Evolutionary conservation across 1,140 invertebrate species (phyloP), one percentile per base, ranked within the genome.

Genomic region (Parasteatoda tepidariorum): DNA sequence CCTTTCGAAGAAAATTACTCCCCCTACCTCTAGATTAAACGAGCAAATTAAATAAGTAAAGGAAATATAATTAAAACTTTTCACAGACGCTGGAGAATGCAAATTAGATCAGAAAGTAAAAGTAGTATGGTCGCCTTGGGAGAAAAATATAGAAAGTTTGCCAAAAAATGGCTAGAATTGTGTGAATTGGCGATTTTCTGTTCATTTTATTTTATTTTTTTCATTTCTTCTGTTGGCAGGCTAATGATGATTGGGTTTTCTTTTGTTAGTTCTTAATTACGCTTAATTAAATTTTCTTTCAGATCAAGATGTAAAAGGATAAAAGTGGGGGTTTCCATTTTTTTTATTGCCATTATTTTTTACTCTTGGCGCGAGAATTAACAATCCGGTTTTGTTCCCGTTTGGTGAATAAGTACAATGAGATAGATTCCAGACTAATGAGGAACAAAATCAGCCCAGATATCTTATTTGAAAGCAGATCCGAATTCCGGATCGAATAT

Each of bases 211-310:
- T n/a, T n/a, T n/a, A n/a, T n/a, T n/a, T n/a, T n/a, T n/a, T n/a
- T n/a, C 66, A 48, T 48, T 48, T 48, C 55, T 66, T 61, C 55
- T 26, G 54, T 68, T 71, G 67, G 66, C 18, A 68, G 30, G 76
- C 57, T 82, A 82, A 82, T 82, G 78, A 71, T 82, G 78, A 82
- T 82, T 82, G 48, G 78, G 57, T 82, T n/a, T 82, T 71, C 78
- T 71, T 82, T 82, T 82, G 78, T 82, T 82, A 67, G 30, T 82
- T 70, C 78, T 82, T 82, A 82, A 82, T 82, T 82, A 82, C 78
- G 26, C 62, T 71, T 82, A 64, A 82, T 82, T 82, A 82, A 82
- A 82, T 71, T 82, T 82, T 82, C 67, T 82, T 79, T 54, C 48
- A 41, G 64, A 79, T 79, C 73, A 75, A 26, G 54, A 57, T 68